A percentile compares a stretch with the other conserved stretches of the same genome.
These are phyloP conservation scores for Sphaeridia pumilis DNA, from an alignment of 2,888 invertebrate genomes.

Conservation along the genomic window DNA sequence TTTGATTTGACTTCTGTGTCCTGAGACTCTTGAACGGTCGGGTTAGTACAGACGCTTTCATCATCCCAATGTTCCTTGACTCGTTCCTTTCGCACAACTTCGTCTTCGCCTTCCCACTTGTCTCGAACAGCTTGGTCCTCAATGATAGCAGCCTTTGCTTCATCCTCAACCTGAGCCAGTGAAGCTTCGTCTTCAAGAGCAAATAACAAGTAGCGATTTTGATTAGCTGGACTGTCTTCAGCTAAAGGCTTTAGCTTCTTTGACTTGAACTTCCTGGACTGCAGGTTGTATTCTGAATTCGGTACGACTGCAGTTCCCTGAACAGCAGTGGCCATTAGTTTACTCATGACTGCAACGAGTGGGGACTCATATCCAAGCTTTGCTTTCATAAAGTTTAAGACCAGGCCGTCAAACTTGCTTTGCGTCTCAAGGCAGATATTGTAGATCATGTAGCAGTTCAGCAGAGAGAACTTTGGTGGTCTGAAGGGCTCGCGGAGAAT, in stretches of 20 bases:
- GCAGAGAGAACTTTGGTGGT: constrained; percentile 17
- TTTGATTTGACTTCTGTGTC: no score
- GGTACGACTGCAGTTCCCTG: neutral
- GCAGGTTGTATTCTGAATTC: neutral
- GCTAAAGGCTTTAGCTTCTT: neutral
- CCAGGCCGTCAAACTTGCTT: neutral
- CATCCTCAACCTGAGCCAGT: no score
- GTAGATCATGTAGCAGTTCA: constrained; percentile 18
- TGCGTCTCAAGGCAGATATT: constrained; percentile 10
- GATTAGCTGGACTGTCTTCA: neutral
- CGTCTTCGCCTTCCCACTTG: neutral
- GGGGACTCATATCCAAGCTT: neutral
- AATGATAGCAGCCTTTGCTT: no score
- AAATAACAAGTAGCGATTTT: neutral
- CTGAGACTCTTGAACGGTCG: no score
- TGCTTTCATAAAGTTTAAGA: constrained; percentile 9
- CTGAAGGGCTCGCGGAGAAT: constrained; percentile 24
- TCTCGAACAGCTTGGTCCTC: neutral
- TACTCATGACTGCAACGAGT: neutral
- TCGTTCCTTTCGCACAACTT: no score
- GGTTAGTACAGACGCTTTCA: no score
- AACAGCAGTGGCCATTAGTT: constrained; percentile 1
- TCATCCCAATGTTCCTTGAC: no score
- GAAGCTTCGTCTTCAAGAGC: no score
- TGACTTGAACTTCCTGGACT: neutral